Evolutionary conservation across 2,113 vertebrate species (phyloP).

Genomic region (Erythrocercus mccallii): DNA sequence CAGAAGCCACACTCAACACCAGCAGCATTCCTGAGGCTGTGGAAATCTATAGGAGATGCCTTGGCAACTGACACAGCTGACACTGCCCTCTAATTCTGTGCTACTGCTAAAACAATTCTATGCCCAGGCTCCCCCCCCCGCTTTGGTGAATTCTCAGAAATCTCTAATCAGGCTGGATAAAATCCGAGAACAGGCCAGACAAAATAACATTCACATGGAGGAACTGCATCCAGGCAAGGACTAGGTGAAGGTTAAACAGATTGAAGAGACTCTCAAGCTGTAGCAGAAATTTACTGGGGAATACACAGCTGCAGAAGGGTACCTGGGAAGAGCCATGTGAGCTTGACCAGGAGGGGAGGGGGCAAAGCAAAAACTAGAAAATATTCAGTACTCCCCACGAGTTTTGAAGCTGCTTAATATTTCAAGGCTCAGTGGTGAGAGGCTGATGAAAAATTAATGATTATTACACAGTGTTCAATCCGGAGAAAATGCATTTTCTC

Average conservation of each 20-base stretch:
- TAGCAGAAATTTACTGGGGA: background rate
- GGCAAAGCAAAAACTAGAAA: background rate
- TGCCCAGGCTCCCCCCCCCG: background rate
- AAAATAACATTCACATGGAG: background rate
- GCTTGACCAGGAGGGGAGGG: background rate
- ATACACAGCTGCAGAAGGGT: background rate
- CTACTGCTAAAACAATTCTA: background rate
- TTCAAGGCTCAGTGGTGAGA: background rate
- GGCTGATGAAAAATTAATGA: background rate
- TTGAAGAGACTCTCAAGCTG: background rate
- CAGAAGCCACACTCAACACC: background rate
- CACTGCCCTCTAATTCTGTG: background rate
- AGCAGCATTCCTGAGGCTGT: background rate
- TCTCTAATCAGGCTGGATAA: background rate
- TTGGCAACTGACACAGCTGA: background rate
- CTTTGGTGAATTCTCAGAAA: background rate
- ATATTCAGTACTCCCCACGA: background rate
- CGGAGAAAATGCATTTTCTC: background rate
- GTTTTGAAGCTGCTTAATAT: background rate
- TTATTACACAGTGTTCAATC: background rate
- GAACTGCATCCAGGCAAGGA: background rate
- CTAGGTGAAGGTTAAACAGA: background rate
- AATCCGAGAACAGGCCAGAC: background rate
- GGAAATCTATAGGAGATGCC: background rate
- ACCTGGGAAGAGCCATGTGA: background rate